These are phyloP conservation scores for Sebastes flavidus DNA, from an alignment of 2,797 vertebrate species.

Conservation along the genomic window DNA sequence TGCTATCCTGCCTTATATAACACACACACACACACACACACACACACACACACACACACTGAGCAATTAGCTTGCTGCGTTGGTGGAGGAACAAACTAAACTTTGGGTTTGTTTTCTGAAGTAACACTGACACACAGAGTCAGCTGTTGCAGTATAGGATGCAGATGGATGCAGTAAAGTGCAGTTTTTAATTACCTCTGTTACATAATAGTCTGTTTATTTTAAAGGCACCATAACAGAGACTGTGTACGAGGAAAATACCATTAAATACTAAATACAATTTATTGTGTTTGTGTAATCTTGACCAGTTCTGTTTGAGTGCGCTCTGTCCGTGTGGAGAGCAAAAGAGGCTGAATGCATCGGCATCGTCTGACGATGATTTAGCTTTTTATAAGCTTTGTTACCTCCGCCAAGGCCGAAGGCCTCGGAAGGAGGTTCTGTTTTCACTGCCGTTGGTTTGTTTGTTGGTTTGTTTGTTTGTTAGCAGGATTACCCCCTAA, in stretches of 20 bases:
- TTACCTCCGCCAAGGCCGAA: too few species aligned
- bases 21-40: neutral
- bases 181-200: neutral
- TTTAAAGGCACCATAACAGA: neutral
- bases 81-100: neutral
- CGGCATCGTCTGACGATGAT: too few species aligned
- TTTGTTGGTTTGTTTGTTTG: too few species aligned
- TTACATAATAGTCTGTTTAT: neutral
- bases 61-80: neutral
- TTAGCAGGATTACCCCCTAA: too few species aligned
- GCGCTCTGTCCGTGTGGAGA: too few species aligned
- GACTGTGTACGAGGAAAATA: neutral
- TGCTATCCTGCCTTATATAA: conserved; percentile 40
- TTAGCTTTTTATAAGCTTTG: too few species aligned
- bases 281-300: too few species aligned
- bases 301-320: too few species aligned
- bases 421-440: too few species aligned
- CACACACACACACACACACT: neutral
- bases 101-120: neutral
- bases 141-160: neutral
- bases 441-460: too few species aligned
- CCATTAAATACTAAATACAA: neutral
- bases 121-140: neutral
- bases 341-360: too few species aligned
- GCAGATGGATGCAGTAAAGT: neutral